phyloP scores from a whole-genome alignment of 1,140 invertebrate genomes.

The Ctenoplectra terminalis region DNA sequence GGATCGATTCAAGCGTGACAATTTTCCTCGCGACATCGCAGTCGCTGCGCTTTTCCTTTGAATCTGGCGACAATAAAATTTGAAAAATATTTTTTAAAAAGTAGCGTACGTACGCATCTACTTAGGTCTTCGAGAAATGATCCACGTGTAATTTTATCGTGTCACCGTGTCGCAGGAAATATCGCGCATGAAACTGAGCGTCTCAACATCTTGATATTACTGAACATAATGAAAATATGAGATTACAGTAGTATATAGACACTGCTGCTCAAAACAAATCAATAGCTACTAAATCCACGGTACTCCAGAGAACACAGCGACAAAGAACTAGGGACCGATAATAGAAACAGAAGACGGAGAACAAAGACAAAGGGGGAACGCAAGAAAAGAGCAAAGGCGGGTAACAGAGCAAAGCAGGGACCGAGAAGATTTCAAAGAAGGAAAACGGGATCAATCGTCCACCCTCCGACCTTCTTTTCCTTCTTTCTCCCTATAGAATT shows the following conservation, averaged over 20 bases:
- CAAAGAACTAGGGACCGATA: background rate
- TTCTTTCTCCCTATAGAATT: background rate
- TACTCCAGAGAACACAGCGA: background rate
- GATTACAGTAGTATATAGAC: background rate
- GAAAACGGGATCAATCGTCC: background rate
- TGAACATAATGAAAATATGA: background rate
- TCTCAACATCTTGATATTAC: no score
- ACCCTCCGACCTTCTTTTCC: no score
- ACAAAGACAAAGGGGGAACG: background rate
- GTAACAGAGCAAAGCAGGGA: background rate
- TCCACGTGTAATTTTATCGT: background rate
- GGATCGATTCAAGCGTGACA: background rate
- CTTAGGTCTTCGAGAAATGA: no score
- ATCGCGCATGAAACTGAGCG: no score
- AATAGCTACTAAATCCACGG: background rate
- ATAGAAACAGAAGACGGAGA: constrained; percentile 7
- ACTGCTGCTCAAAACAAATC: background rate
- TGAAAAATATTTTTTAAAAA: background rate
- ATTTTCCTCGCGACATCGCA: background rate
- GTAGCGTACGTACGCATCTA: background rate
- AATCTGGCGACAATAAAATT: background rate
- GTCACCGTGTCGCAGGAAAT: no score
- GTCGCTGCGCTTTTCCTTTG: background rate
- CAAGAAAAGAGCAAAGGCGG: constrained; percentile 1
- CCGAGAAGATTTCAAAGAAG: constrained; percentile 11